These are phyloP conservation scores for Paramuricea clavata DNA, from an alignment of 92 coral and sea anemone genomes.

Conservation along the genomic window DNA sequence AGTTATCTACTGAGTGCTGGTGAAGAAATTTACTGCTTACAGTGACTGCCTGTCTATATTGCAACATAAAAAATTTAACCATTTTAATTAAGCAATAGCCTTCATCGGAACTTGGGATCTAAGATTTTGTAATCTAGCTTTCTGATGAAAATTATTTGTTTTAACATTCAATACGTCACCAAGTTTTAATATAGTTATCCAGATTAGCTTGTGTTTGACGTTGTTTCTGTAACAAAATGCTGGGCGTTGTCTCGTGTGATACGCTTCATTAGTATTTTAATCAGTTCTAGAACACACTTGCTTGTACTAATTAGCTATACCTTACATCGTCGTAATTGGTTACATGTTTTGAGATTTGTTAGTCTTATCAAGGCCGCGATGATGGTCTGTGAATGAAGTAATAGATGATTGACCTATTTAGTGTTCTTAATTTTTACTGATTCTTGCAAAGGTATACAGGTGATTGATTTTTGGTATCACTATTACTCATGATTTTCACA, in stretches of 20 bases:
- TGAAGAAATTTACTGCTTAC: too few relatives aligned
- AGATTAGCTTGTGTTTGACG: not conserved
- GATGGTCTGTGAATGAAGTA: not conserved
- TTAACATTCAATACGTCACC: constrained; percentile 1
- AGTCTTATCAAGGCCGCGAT: not conserved
- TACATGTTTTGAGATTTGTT: not conserved
- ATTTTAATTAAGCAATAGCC: too few relatives aligned
- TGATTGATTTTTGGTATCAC: too few relatives aligned
- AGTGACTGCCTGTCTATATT: too few relatives aligned
- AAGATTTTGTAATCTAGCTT: not conserved
- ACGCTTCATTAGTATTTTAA: not conserved
- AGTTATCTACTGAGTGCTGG: too few relatives aligned
- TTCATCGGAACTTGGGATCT: not conserved
- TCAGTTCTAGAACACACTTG: not conserved
- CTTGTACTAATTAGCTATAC: not conserved
- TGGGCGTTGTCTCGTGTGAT: not conserved
- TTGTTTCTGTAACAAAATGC: not conserved
- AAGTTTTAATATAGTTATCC: not conserved
- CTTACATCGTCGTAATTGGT: not conserved
- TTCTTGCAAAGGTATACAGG: too few relatives aligned
- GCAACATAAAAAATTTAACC: too few relatives aligned
- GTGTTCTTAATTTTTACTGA: too few relatives aligned
- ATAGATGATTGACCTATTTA: too few relatives aligned
- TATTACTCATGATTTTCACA: too few relatives aligned
- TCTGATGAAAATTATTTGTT: not conserved